A percentile compares a stretch with the other conserved stretches of the same genome.
phyloP scores from a whole-genome alignment of 2,888 invertebrate genomes.

The Pocota personata region DNA sequence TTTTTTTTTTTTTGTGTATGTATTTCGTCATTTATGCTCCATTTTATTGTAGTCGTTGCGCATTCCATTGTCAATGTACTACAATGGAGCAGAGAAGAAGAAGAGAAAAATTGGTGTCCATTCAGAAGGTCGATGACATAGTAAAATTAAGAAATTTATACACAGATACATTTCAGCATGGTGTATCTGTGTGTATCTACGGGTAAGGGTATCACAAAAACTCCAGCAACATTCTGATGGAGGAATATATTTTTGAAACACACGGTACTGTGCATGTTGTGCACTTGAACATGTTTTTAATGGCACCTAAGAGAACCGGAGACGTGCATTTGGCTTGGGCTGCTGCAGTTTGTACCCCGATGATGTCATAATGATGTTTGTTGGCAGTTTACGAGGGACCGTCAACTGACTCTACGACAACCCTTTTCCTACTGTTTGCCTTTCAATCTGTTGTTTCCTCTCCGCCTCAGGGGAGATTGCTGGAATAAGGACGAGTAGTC shows the following conservation, averaged over 20 bases:
- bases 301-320: constrained; percentile 64
- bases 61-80: constrained; percentile 43
- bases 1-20: neutral
- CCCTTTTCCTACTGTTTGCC: constrained; percentile 36
- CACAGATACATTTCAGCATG: constrained; percentile 30
- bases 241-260: constrained; percentile 14
- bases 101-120: constrained; percentile 35
- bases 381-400: constrained; percentile 19
- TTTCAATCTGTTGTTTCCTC: constrained; percentile 63
- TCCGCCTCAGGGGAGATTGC: constrained; percentile 28
- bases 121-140: constrained; percentile 66
- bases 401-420: too few relatives aligned
- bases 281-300: constrained; percentile 70
- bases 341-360: constrained; percentile 33
- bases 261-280: constrained; percentile 40
- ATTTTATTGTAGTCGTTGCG: neutral
- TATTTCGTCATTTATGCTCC: neutral
- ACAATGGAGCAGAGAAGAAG: neutral
- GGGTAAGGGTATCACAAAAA: constrained; percentile 26
- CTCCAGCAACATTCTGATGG: neutral
- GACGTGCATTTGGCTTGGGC: constrained; percentile 17
- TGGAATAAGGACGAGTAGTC: constrained; percentile 46
- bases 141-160: constrained; percentile 61
- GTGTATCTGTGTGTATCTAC: constrained; percentile 16
- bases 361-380: constrained; percentile 66